Percentiles rank a stretch among this genome's conserved stretches.
Conservation (phyloP, 2,113 vertebrate species). For the Forbesichthys agassizii region DNA sequence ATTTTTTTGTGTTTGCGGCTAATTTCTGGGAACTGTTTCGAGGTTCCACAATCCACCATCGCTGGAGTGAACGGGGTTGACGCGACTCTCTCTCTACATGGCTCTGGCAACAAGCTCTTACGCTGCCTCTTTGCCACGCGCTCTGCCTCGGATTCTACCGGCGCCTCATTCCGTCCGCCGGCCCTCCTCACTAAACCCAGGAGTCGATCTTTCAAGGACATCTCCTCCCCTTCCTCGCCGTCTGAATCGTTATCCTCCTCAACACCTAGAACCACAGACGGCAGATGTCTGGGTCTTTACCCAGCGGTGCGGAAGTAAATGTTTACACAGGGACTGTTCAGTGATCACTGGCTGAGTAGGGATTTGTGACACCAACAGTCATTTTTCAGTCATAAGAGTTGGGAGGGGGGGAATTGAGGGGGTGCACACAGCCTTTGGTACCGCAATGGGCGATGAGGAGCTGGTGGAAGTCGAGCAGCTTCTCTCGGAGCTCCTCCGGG, state of each 20-base stretch:
- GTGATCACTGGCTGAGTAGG: neutral
- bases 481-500: conserved; percentile 83
- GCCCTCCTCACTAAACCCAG: conserved; percentile 82
- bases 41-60: no score
- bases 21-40: no score
- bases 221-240: conserved; percentile 76
- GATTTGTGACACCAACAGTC: conserved; percentile 8
- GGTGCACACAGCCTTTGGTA: conserved; percentile 45
- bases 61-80: no score
- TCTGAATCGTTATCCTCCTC: conserved; percentile 80
- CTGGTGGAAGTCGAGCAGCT: conserved; percentile 88
- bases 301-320: neutral
- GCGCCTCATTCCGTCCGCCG: conserved; percentile 78
- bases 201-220: conserved; percentile 81
- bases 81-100: no score
- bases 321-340: conserved; percentile 1
- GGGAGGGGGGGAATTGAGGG: neutral
- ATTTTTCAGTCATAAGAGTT: conserved; percentile 12
- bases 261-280: conserved; percentile 74
- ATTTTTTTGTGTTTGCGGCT: no score
- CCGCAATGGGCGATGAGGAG: conserved; percentile 88
- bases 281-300: conserved; percentile 7
- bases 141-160: conserved; percentile 71
- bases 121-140: conserved; percentile 75
- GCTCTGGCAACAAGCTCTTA: conserved; percentile 62